Evolutionary conservation across 2,888 invertebrate genomes (phyloP).

Genomic region (Ryuthela nishihirai): DNA sequence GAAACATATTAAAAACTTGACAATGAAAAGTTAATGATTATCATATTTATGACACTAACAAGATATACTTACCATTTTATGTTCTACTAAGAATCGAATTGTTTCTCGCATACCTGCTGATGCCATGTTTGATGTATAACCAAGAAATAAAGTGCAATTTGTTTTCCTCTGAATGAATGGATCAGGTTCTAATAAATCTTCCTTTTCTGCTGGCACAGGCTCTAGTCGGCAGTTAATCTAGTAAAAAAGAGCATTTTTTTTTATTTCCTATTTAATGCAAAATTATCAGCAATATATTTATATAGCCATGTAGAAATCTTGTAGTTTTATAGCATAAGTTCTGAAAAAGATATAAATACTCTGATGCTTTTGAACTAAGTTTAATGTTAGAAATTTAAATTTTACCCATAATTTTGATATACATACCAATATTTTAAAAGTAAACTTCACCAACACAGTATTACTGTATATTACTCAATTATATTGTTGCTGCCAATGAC

Average conservation of each 20-base stretch:
- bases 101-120: constrained; percentile 92
- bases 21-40: no score
- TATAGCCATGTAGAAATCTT: not conserved
- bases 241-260: constrained; percentile 29
- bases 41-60: not conserved
- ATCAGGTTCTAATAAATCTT: constrained; percentile 70
- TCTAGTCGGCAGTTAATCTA: constrained; percentile 67
- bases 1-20: no score
- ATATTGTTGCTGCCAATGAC: no score
- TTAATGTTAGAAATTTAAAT: no score
- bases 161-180: constrained; percentile 61
- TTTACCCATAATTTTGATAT: no score
- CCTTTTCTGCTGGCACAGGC: constrained; percentile 63
- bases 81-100: constrained; percentile 77
- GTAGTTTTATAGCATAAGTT: constrained; percentile 1
- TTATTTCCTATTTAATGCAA: not conserved
- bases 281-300: not conserved
- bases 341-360: no score
- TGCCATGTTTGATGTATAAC: constrained; percentile 95
- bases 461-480: no score
- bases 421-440: no score
- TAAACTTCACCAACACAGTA: no score
- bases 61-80: constrained; percentile 62
- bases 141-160: constrained; percentile 89
- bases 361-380: no score